A percentile compares a stretch with the other conserved stretches of the same genome.
These are phyloP conservation scores for Meloe dianella DNA, from an alignment of 2,888 invertebrate genomes.

Conservation along the genomic window DNA sequence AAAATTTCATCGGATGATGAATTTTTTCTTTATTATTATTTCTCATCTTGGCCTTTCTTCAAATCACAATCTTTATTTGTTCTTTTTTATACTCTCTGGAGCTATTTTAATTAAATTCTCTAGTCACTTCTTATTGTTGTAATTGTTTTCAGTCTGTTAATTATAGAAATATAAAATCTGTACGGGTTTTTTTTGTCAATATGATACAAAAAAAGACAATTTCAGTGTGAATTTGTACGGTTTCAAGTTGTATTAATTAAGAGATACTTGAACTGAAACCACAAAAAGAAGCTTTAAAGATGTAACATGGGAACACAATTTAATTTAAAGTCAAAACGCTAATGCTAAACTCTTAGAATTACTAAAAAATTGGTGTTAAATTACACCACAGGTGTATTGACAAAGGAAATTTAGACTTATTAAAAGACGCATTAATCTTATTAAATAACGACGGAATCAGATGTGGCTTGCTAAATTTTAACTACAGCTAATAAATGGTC, in stretches of 20 bases:
- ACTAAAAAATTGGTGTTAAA: background rate
- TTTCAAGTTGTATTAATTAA: conserved; percentile 10
- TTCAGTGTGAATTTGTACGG: background rate
- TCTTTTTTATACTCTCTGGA: background rate
- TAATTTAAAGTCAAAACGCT: background rate
- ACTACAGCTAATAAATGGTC: background rate
- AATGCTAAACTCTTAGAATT: background rate
- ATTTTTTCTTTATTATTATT: background rate
- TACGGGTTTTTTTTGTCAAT: background rate
- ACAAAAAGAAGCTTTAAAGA: background rate
- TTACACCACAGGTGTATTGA: too few species aligned
- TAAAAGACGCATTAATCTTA: too few species aligned
- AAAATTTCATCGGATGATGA: background rate
- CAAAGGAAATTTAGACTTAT: too few species aligned
- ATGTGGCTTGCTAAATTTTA: background rate
- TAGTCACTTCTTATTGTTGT: background rate
- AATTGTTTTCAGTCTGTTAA: background rate
- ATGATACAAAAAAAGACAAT: background rate
- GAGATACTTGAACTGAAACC: conserved; percentile 12
- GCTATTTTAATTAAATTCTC: background rate
- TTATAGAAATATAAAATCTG: background rate
- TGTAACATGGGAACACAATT: background rate
- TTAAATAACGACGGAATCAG: too few species aligned
- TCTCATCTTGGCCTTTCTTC: too few species aligned
- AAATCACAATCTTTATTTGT: background rate